Percentiles rank a stretch among this genome's conserved stretches.
phyloP scores from a whole-genome alignment of 2,113 vertebrate genomes.

The Diphyllodes magnificus region DNA sequence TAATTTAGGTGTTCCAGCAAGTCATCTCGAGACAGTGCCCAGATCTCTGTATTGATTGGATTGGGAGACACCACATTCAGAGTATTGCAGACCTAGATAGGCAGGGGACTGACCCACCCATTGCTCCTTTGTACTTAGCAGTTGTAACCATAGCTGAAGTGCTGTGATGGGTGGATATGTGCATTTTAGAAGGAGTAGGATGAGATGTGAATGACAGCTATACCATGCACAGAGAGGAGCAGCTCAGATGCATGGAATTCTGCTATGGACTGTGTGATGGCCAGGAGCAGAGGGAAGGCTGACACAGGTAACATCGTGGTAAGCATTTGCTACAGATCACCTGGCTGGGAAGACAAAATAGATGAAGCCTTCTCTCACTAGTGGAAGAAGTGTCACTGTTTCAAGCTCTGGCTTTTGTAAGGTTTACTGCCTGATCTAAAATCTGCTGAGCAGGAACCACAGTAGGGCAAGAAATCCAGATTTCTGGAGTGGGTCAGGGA shows the following conservation, averaged over 20 bases:
- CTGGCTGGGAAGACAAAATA: background rate
- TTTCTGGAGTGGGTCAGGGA: background rate
- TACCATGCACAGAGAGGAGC: background rate
- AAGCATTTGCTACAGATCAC: background rate
- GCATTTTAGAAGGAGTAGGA: background rate
- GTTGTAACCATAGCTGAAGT: background rate
- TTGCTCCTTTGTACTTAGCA: background rate
- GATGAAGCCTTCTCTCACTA: background rate
- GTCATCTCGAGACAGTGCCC: background rate
- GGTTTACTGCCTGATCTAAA: background rate
- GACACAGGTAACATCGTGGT: background rate
- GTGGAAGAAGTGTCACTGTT: background rate
- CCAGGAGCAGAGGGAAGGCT: background rate
- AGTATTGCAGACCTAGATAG: background rate
- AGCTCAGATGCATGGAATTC: background rate
- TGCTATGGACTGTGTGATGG: background rate
- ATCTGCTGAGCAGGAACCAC: background rate
- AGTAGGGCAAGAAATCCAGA: background rate
- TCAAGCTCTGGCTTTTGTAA: background rate
- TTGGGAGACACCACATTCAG: background rate
- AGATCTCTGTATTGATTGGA: background rate
- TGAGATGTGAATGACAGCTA: background rate
- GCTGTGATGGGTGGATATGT: background rate
- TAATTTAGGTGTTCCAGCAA: constrained; percentile 18
- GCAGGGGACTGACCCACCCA: background rate